Base-by-base conservation (phyloP, 2,797 vertebrate species). In the Triplophysa bombifrons region DNA sequence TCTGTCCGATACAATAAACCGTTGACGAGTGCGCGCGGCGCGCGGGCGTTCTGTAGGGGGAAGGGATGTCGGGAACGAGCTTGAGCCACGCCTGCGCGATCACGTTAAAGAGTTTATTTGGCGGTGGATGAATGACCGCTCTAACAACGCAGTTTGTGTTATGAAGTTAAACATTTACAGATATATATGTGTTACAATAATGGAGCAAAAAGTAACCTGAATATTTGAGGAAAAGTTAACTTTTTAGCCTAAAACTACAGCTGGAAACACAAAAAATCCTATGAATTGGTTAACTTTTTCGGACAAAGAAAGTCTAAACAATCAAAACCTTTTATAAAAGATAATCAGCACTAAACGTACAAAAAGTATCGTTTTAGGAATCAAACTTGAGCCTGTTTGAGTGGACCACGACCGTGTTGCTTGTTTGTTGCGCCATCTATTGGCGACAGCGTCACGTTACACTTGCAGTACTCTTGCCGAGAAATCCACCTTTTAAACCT, bases 71-170 rank as follows among this genome's bases (percentile, higher is more conserved):
- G 88, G 83, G 80, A 71, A 87, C 92, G 92, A 84, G 89, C 88
- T 9, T 14, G 77, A 88, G 92, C 93, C 93, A 94, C 93, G 92
- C 93, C 93, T 94, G 93, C 91, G 91, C 92, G 93, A 82, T 89
- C 93, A 92, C 91, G 91, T n/a, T 56, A 44, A 20, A 48, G 12
- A 53, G 53, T 53, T 77, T 74, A 65, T 64, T 80, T 80, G 67
- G 53, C 68, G 22, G 14, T 10, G 72, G 13, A 76, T 55, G 67
- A 79, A 76, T 55, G 65, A 13, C 55, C 48, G n/a, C 48, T 46
- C 11, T 65, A 30, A 68, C 44, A 71, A 80, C 38, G 38, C 68
- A 25, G 68, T 78, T 76, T 78, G 55, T 74, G 50, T 66, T 41
- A 34, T 30, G 1, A 48, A 79, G 34, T 65, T 22, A 48, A 65